phyloP scores from a whole-genome alignment of 1,140 invertebrate genomes.

The Drosophila cardini region DNA sequence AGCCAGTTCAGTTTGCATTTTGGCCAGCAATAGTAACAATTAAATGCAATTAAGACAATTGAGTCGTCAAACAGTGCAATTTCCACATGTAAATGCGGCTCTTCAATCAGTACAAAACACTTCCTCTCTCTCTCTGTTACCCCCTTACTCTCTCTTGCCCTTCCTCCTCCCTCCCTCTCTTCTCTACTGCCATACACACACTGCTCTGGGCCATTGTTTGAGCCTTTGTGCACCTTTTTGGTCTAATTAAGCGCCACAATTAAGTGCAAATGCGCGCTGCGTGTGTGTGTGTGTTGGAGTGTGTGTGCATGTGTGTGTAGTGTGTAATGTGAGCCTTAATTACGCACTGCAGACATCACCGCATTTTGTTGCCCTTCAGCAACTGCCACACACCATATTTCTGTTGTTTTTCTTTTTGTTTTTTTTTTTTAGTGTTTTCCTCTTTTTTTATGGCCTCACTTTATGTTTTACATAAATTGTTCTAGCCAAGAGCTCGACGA shows the following conservation, averaged over 20 bases:
- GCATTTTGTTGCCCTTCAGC: conserved; percentile 16
- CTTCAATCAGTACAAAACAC: not conserved
- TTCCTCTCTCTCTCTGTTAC: conserved; percentile 11
- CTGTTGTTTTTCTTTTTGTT: conserved; percentile 44
- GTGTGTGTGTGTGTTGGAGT: conserved; percentile 26
- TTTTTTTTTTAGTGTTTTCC: not conserved
- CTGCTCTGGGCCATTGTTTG: conserved; percentile 67
- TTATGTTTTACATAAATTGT: conserved; percentile 49
- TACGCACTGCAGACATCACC: conserved; percentile 67
- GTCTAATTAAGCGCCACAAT: conserved; percentile 82
- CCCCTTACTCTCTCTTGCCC: not conserved
- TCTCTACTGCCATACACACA: not conserved
- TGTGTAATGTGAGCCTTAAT: conserved; percentile 76
- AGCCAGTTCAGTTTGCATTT: conserved; percentile 17
- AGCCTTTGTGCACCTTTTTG: conserved; percentile 71
- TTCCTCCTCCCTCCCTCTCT: not conserved
- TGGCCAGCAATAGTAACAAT: conserved; percentile 66
- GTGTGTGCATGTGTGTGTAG: conserved; percentile 37
- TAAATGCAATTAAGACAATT: conserved; percentile 77
- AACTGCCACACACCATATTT: conserved; percentile 46
- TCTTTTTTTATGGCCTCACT: conserved; percentile 55
- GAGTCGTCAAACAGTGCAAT: conserved; percentile 62
- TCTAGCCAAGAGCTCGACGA: conserved; percentile 37
- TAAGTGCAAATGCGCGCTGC: conserved; percentile 74
- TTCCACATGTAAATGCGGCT: conserved; percentile 64